Base-by-base conservation (phyloP, 1,140 invertebrate species). In the Venustaconcha ellipsiformis region DNA sequence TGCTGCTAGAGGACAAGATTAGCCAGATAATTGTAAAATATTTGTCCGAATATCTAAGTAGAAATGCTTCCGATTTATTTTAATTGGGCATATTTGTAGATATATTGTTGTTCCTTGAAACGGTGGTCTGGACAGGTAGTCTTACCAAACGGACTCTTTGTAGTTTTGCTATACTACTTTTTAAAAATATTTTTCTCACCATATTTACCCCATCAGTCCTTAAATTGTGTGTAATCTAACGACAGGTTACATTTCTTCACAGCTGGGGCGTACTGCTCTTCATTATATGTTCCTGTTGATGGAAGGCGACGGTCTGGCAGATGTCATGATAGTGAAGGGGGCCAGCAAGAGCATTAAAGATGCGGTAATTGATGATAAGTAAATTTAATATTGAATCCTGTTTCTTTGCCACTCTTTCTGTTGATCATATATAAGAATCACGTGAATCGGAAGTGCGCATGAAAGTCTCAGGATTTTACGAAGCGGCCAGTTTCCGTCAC, bases 271-370 rank as follows among this genome's bases (percentile, higher is more conserved):
- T n/a, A 71, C 69, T 6, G 67, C 78, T 11, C 23, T 79, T 18
- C 78, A 79, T 65, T 79, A 79, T 59, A 64, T 66, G 18, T 76
- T 69, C 48, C 67, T 79, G 11, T 64, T 76, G 15, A 71, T 60
- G 14, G 73, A 79, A 59, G 62, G 73, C n/a, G 62, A 37, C n/a
- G 70, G 69, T n/a, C 69, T 76, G 2, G 64, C 48, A 3, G 70
- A 73, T 58, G 65, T 77, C 20, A 59, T 76, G 5, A 23, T 63
- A 57, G 17, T 76, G 15, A 56, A 76, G 12, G 74, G 73, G 3
- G 73, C 78, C 23, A 62, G 72, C 26, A 20, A 65, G 6, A 57
- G 37, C 37, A 26, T 68, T 55, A 59, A 70, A 11, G 74, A 80
- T 70, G 72, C 70, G 65, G 73, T 76, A 60, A 57, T 63, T 70